A percentile compares a stretch with the other conserved stretches of the same genome.
phyloP scores from a whole-genome alignment of 2,797 vertebrate genomes.

The Pipistrellus pipistrellus region DNA sequence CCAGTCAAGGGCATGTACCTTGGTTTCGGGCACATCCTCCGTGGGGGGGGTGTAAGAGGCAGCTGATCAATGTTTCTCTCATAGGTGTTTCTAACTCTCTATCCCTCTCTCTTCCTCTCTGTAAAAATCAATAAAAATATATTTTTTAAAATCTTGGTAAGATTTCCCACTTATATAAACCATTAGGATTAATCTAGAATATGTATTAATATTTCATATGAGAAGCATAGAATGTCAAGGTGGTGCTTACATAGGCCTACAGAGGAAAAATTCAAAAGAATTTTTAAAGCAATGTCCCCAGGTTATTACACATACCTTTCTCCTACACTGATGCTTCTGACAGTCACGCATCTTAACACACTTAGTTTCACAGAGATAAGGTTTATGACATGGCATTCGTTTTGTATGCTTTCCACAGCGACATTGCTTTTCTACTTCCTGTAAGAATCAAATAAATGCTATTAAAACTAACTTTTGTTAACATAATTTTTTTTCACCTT shows the following conservation, averaged over 20 bases:
- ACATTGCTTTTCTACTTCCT: constrained; percentile 98
- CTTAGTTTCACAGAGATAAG: constrained; percentile 97
- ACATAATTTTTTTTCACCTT: background rate
- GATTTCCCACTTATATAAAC: constrained; percentile 11
- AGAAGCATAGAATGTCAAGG: constrained; percentile 45
- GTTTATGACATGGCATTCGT: constrained; percentile 94
- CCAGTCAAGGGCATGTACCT: too few relatives aligned
- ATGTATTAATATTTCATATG: constrained; percentile 50
- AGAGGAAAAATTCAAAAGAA: constrained; percentile 18
- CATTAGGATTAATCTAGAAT: background rate
- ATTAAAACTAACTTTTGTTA: constrained; percentile 44
- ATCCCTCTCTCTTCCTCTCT: too few relatives aligned
- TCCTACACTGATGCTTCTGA: constrained; percentile 95
- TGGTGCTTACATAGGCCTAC: background rate
- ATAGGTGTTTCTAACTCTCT: too few relatives aligned
- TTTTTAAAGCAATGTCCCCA: constrained; percentile 7
- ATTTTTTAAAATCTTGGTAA: background rate
- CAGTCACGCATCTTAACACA: constrained; percentile 94
- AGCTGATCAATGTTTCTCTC: too few relatives aligned
- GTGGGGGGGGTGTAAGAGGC: too few relatives aligned
- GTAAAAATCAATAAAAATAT: too few relatives aligned
- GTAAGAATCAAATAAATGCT: constrained; percentile 29
- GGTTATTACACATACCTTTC: constrained; percentile 88
- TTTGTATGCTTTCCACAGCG: constrained; percentile 95
- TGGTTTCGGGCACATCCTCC: too few relatives aligned